Percentiles rank a stretch among this genome's conserved stretches.
Conservation (phyloP, 1,140 invertebrate species). For the Melitaea cinxia region DNA sequence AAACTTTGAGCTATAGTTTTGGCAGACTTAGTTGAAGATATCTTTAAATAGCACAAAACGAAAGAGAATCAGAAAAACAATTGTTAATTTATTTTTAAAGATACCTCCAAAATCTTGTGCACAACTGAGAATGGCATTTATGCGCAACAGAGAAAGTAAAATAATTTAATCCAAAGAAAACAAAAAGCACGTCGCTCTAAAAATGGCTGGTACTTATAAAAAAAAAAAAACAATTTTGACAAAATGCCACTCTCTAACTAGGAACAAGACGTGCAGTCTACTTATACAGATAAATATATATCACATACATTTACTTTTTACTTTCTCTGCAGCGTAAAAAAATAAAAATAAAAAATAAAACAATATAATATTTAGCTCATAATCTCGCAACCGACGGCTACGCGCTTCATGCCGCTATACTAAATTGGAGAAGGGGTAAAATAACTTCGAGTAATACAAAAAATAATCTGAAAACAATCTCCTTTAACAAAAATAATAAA, state of each 20-base stretch:
- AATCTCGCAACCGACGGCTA: conserved; percentile 31
- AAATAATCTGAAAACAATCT: conserved; percentile 61
- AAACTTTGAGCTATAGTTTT: conserved; percentile 13
- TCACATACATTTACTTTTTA: conserved; percentile 66
- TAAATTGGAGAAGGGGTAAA: conserved; percentile 37
- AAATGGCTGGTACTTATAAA: conserved; percentile 7
- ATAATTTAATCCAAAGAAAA: conserved; percentile 22
- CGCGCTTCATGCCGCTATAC: conserved; percentile 49
- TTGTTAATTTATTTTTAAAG: not conserved
- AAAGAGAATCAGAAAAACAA: not conserved
- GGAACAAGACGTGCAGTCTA: conserved; percentile 41
- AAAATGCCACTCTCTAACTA: conserved; percentile 58
- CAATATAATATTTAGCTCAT: conserved; percentile 41
- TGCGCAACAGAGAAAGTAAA: conserved; percentile 65
- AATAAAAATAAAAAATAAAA: conserved; percentile 42
- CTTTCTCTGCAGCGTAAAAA: conserved; percentile 72
- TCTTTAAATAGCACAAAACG: not conserved
- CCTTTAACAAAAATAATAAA: conserved; percentile 30
- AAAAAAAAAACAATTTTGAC: conserved; percentile 27
- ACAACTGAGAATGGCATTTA: conserved; percentile 57
- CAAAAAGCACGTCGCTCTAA: conserved; percentile 31
- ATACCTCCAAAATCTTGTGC: conserved; percentile 28
- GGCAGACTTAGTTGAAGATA: not conserved
- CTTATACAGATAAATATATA: conserved; percentile 22
- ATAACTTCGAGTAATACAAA: conserved; percentile 30